Percentiles rank a stretch among this genome's conserved stretches.
Evolutionary conservation across 2,888 invertebrate genomes (phyloP).

Genomic region (Nowickia ferox): DNA sequence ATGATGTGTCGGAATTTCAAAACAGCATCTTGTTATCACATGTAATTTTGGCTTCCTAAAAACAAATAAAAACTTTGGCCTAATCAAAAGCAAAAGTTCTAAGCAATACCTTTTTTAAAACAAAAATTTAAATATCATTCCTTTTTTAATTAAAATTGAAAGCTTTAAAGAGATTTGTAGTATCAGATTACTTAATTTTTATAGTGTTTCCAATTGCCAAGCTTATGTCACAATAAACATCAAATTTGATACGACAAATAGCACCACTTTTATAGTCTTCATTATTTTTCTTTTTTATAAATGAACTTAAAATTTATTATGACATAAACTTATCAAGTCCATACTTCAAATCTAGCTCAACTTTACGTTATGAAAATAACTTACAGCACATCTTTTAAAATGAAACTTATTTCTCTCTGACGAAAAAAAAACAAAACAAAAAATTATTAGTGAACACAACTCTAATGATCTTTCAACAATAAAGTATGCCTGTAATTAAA

Average conservation of each 20-base stretch:
- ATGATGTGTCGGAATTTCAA: no score
- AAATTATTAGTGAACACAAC: constrained; percentile 39
- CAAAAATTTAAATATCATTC: no score
- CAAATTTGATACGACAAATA: background rate
- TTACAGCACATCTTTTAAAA: background rate
- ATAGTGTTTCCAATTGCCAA: background rate
- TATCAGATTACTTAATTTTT: background rate
- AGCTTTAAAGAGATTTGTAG: no score
- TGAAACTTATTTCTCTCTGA: background rate
- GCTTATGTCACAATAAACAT: background rate
- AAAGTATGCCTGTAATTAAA: constrained; percentile 64
- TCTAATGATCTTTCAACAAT: constrained; percentile 50
- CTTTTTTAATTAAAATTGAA: no score
- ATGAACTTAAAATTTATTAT: background rate
- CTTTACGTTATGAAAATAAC: background rate
- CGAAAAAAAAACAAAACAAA: background rate
- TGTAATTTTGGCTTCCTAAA: no score
- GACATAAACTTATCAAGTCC: background rate
- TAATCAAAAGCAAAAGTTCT: no score
- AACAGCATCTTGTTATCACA: no score
- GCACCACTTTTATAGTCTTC: no score
- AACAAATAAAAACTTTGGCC: no score
- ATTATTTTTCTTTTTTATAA: background rate
- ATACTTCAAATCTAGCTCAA: background rate
- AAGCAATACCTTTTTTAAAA: no score